Percentiles rank a stretch among this genome's conserved stretches.
These are phyloP conservation scores for Sparus aurata DNA, from an alignment of 2,797 vertebrate species.

Conservation along the genomic window DNA sequence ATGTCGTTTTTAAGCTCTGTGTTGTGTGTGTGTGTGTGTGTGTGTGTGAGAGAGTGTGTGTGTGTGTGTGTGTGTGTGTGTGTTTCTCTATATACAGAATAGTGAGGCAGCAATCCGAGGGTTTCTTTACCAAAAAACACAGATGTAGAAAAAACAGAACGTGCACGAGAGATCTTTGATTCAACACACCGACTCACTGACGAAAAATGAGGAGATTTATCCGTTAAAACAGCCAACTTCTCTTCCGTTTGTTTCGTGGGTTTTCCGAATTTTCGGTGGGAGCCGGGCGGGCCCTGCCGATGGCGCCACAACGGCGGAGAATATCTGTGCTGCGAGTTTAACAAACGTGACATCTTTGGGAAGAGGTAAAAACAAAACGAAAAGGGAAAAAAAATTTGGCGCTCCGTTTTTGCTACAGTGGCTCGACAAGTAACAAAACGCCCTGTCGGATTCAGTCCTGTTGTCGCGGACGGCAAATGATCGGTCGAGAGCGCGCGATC, in stretches of 20 bases:
- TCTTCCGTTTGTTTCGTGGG: conserved; percentile 1
- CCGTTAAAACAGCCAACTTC: conserved; percentile 18
- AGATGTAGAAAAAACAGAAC: conserved; percentile 69
- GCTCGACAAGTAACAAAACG: conserved; percentile 35
- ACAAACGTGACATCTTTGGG: conserved; percentile 67
- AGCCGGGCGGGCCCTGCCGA: conserved; percentile 29
- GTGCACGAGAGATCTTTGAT: conserved; percentile 68
- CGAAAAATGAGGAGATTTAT: conserved; percentile 34
- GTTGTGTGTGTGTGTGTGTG: conserved; percentile 51
- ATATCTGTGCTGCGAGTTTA: conserved; percentile 27
- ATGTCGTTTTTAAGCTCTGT: conserved; percentile 59
- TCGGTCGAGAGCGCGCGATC: conserved; percentile 11
- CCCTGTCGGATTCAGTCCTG: conserved; percentile 24
- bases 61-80: conserved; percentile 47
- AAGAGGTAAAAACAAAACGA: conserved; percentile 18
- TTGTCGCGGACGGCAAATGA: conserved; percentile 20
- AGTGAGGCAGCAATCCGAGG: conserved; percentile 79
- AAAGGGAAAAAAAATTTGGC: conserved; percentile 20
- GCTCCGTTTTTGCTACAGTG: conserved; percentile 54
- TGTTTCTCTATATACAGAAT: conserved; percentile 77
- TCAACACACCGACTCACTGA: conserved; percentile 57
- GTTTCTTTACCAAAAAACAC: conserved; percentile 65
- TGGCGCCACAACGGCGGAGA: conserved; percentile 43
- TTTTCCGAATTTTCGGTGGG: neutral
- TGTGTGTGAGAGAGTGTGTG: conserved; percentile 25